phyloP scores from a whole-genome alignment of 2,113 vertebrate genomes.

The Tychaedon coryphoeus region DNA sequence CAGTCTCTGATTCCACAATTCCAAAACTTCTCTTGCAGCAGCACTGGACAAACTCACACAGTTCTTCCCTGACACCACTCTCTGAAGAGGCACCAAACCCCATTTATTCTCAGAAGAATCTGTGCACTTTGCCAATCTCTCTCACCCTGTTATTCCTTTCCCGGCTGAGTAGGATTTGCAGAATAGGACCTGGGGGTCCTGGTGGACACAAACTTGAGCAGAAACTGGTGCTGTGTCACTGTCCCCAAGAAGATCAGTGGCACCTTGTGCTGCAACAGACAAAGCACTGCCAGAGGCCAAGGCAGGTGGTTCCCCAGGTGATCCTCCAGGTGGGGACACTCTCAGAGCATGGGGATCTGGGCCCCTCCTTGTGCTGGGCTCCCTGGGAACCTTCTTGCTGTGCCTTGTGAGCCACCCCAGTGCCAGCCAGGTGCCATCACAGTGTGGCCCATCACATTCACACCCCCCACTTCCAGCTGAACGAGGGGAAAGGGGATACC shows the following conservation, averaged over 20 bases:
- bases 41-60: not conserved
- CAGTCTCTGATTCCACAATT: not conserved
- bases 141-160: not conserved
- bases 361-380: not conserved
- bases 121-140: not conserved
- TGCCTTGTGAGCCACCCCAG: not conserved
- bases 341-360: not conserved
- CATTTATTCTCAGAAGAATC: not conserved
- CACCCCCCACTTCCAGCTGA: not conserved
- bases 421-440: not conserved
- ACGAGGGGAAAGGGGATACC: accelerated
- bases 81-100: not conserved
- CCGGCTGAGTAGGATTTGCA: too few relatives aligned
- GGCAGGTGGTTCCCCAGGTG: not conserved
- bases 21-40: not conserved
- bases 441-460: not conserved
- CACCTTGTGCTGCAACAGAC: not conserved
- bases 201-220: not conserved
- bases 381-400: not conserved
- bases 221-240: not conserved
- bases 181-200: not conserved
- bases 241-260: not conserved
- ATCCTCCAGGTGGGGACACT: not conserved
- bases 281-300: not conserved
- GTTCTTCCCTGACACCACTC: not conserved